These are phyloP conservation scores for Calliopsis andreniformis DNA, from an alignment of 1,140 invertebrate genomes.

Conservation along the genomic window DNA sequence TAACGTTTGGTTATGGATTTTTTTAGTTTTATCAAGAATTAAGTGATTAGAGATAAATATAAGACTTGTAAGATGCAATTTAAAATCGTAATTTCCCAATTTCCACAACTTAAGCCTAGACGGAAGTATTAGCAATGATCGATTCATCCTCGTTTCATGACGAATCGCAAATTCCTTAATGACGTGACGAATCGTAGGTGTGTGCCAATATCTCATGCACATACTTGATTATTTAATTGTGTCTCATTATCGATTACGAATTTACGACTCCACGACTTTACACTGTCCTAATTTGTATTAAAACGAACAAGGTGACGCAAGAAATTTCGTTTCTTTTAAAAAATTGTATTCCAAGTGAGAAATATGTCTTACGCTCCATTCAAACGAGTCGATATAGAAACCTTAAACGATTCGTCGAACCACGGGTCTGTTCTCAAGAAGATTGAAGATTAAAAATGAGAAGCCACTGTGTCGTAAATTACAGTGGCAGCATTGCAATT, in stretches of 20 bases:
- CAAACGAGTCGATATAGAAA: not conserved
- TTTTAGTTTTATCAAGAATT: too few relatives aligned
- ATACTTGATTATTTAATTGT: not conserved
- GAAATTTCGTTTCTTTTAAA: too few relatives aligned
- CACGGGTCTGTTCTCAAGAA: not conserved
- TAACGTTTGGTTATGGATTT: too few relatives aligned
- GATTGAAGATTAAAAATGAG: conserved; percentile 10
- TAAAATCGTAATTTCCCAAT: too few relatives aligned
- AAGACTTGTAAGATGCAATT: too few relatives aligned
- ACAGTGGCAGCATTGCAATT: conserved; percentile 3
- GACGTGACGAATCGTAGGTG: conserved; percentile 35
- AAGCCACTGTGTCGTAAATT: not conserved
- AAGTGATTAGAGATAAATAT: too few relatives aligned
- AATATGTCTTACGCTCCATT: too few relatives aligned
- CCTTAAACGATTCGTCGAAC: not conserved
- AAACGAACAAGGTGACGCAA: not conserved
- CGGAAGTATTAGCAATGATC: not conserved
- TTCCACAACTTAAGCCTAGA: too few relatives aligned
- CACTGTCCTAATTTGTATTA: too few relatives aligned
- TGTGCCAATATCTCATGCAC: conserved; percentile 15
- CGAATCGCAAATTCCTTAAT: conserved; percentile 7
- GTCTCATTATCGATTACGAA: conserved; percentile 7
- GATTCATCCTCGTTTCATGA: not conserved
- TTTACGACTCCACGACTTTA: not conserved
- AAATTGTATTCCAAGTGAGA: too few relatives aligned